Evolutionary conservation across 2,797 vertebrate species (phyloP).

Genomic region (Acrossocheilus wenchowensis): DNA sequence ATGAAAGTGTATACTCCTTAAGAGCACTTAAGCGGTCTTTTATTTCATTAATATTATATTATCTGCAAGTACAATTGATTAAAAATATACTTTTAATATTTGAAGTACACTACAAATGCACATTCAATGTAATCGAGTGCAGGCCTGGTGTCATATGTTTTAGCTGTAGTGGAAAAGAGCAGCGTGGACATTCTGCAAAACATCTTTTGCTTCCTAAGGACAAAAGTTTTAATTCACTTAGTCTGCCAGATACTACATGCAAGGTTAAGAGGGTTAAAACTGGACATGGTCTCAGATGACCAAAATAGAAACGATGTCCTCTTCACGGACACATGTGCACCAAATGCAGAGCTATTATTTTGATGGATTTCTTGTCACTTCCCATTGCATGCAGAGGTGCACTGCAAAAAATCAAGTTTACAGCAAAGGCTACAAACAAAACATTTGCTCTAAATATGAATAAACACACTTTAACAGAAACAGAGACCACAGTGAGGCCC

Average conservation of each 20-base stretch:
- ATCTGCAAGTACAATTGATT: no score
- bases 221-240: neutral
- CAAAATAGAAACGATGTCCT: conserved; percentile 33
- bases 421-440: neutral
- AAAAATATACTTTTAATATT: no score
- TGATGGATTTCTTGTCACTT: conserved; percentile 18
- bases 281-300: no score
- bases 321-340: neutral
- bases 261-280: neutral
- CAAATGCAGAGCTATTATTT: conserved; percentile 1
- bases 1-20: no score
- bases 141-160: neutral
- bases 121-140: no score
- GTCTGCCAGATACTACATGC: neutral
- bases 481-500: neutral
- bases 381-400: neutral
- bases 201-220: neutral
- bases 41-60: no score
- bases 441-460: neutral
- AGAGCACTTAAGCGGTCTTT: no score
- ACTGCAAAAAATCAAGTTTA: neutral
- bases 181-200: neutral
- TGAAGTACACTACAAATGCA: no score
- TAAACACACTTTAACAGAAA: neutral
- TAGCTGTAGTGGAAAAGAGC: neutral